These are phyloP conservation scores for Phalacrocorax brasilianus DNA, from an alignment of 2,113 vertebrate species.

Conservation along the genomic window DNA sequence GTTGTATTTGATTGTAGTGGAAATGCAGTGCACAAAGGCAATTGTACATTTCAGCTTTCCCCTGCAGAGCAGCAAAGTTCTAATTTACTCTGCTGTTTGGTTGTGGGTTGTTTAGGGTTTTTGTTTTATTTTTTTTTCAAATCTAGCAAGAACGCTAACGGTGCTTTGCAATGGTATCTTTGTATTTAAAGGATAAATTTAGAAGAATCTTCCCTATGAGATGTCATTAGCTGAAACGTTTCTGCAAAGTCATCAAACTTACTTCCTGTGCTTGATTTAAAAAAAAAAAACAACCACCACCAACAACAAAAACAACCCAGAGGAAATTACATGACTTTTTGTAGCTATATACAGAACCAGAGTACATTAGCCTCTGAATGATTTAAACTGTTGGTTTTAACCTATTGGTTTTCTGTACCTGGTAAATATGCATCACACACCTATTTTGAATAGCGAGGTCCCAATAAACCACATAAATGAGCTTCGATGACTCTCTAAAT, in stretches of 20 bases:
- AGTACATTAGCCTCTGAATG: not conserved
- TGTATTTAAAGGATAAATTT: slow-evolving; percentile 1
- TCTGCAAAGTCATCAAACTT: not conserved
- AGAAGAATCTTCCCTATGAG: not conserved
- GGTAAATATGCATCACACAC: not conserved
- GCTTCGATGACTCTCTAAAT: not conserved
- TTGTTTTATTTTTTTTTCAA: not conserved
- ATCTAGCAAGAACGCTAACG: slow-evolving; percentile 3
- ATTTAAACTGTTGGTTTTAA: not conserved
- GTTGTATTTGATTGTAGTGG: not conserved
- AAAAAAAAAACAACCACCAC: not conserved
- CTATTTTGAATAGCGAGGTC: not conserved
- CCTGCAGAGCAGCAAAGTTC: not conserved
- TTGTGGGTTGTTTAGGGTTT: not conserved
- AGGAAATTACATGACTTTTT: not conserved
- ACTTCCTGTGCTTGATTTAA: not conserved
- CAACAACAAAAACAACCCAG: not conserved
- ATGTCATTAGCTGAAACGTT: not conserved
- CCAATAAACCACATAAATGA: not conserved
- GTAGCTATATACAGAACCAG: slow-evolving; percentile 2
- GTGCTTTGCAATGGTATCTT: not conserved
- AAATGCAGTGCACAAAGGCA: not conserved
- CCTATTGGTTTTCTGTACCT: not conserved
- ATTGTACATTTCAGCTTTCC: not conserved
- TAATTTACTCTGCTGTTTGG: not conserved